Conservation (phyloP, 2,888 invertebrate species). For the Thymelicus sylvestris region DNA sequence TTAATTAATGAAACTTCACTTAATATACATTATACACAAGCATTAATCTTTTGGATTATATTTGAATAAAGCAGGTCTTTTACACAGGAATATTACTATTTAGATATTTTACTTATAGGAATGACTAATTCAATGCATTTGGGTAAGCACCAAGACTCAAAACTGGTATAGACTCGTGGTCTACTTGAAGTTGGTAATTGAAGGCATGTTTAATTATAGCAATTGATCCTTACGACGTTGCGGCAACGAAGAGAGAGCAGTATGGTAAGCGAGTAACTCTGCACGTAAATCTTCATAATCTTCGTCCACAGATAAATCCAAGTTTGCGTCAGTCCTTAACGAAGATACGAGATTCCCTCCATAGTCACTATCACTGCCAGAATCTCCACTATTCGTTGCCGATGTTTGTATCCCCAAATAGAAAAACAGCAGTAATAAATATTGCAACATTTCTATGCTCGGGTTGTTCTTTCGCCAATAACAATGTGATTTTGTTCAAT, state of each 20-base stretch:
- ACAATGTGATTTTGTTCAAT: constrained; percentile 47
- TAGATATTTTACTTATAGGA: no score
- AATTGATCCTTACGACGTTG: constrained; percentile 39
- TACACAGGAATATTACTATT: no score
- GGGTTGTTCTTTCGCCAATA: constrained; percentile 43
- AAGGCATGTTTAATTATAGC: not conserved
- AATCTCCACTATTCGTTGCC: constrained; percentile 16
- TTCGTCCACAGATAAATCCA: constrained; percentile 70
- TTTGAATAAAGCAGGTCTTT: no score
- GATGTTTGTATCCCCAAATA: constrained; percentile 29
- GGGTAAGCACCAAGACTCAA: not conserved
- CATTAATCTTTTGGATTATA: no score
- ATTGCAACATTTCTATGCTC: constrained; percentile 54
- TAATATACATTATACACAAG: no score
- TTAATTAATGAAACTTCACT: no score
- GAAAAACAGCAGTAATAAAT: constrained; percentile 49
- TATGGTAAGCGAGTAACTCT: constrained; percentile 71
- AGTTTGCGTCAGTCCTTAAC: constrained; percentile 65
- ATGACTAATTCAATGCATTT: not conserved
- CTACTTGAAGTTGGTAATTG: not conserved
- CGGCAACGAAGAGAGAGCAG: constrained; percentile 62
- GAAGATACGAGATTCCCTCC: constrained; percentile 54
- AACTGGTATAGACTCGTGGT: no score
- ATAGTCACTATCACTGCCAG: constrained; percentile 48
- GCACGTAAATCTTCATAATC: constrained; percentile 77